A percentile compares a stretch with the other conserved stretches of the same genome.
phyloP scores from a whole-genome alignment of 2,113 vertebrate genomes.

The Lepisosteus osseus region DNA sequence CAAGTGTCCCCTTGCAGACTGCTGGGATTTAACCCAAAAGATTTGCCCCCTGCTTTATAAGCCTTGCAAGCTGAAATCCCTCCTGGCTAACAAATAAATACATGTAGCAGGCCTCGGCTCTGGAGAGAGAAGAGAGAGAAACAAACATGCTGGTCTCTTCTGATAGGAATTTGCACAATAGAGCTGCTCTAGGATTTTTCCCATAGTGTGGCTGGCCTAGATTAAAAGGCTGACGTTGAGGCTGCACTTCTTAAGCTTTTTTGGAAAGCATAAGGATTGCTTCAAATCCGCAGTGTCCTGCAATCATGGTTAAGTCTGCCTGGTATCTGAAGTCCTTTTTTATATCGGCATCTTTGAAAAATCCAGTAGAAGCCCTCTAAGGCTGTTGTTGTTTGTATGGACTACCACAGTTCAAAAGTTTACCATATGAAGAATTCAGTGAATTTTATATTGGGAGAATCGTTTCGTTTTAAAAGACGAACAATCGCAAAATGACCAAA shows the following conservation, averaged over 20 bases:
- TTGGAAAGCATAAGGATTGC: too few relatives aligned
- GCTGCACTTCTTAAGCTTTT: background rate
- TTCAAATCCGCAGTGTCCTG: too few relatives aligned
- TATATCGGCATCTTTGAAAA: too few relatives aligned
- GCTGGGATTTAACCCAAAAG: background rate
- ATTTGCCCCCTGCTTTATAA: background rate
- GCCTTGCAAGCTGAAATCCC: background rate
- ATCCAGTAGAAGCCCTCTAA: too few relatives aligned
- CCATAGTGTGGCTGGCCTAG: background rate
- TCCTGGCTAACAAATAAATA: background rate
- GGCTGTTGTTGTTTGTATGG: too few relatives aligned
- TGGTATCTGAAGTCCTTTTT: too few relatives aligned
- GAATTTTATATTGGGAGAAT: too few relatives aligned
- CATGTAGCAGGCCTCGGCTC: background rate
- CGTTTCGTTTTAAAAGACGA: too few relatives aligned
- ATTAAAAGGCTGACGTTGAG: background rate
- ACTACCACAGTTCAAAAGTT: too few relatives aligned
- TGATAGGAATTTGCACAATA: conserved; percentile 4
- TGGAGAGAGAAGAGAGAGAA: background rate
- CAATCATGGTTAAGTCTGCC: too few relatives aligned
- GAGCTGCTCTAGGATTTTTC: background rate
- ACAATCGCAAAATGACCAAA: too few relatives aligned
- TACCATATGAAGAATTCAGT: too few relatives aligned
- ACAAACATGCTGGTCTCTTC: background rate
- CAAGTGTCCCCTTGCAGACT: background rate